Evolutionary conservation across 92 coral and sea anemone genomes (phyloP), one percentile per base, ranked within the genome.

Genomic region (Blastomussa wellsi): DNA sequence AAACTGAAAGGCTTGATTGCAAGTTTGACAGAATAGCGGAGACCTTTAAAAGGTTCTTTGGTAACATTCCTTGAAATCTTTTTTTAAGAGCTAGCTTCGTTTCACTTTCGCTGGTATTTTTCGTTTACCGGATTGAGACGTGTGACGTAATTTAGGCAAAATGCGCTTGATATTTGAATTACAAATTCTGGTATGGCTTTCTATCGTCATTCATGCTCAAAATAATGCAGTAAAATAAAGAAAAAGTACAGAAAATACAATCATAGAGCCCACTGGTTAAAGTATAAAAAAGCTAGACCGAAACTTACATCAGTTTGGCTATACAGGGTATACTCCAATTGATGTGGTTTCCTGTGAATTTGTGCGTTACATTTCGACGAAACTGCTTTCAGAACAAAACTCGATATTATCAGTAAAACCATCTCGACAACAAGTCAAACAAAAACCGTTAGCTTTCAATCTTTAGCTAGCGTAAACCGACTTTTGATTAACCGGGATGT

Each of bases 161-260:
- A 11, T 75, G 29, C 13, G 79, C 53, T 48, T 48, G 52, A 48
- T 48, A 48, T 49, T 49, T 49, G 19, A 0, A 75, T 13, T 11
- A 22, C 17, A 75, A 41, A n/a, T 75, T 75, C 79, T 75, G 79
- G 79, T 75, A 10, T 28, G 47, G 65, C 79, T 75, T 75, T 75
- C 65, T 75, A n/a, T 26, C 60, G 0, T 49, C 55, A 49, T 9
- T 49, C 12, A 49, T 49, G 19, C 55, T 49, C 55, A 31, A 47
- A 48, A 44, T 24, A 73, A 35, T 7, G 44, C 24, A 24, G 35
- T 0, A 31, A 36, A 70, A 72, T 31, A 38, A 72, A 72, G 24
- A 72, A 35, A 12, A 0, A 20, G 1, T 47, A 47, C 52, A 4
- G 52, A 19, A 73, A 38, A 42, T 42, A 42, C 53, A 74, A 74